Conservation (phyloP, 2,113 vertebrate species). For the Pogonocichla stellata region DNA sequence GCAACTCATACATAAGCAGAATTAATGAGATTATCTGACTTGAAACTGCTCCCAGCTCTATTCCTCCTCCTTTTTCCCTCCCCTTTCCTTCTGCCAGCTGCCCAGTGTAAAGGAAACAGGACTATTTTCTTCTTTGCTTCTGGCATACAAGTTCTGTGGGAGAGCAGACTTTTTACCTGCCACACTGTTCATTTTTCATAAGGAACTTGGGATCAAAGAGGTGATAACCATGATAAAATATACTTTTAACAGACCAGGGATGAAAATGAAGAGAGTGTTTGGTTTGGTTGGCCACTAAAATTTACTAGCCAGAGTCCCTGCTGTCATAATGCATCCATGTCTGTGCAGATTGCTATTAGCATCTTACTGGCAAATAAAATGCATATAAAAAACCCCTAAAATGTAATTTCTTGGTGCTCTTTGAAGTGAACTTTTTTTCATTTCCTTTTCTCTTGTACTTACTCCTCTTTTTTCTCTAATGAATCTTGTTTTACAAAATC, state of each 20-base stretch:
- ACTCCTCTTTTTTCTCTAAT: neutral
- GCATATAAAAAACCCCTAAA: neutral
- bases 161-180: neutral
- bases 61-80: neutral
- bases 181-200: neutral
- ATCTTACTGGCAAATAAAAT: neutral
- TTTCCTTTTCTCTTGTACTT: neutral
- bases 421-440: neutral
- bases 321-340: neutral
- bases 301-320: neutral
- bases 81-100: neutral
- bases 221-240: neutral
- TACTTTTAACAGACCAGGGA: neutral
- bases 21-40: neutral
- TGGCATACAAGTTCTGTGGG: neutral
- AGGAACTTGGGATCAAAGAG: neutral
- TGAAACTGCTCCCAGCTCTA: neutral
- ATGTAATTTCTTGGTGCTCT: neutral
- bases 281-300: neutral
- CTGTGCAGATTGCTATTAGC: neutral
- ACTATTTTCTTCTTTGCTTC: neutral
- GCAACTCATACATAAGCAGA: neutral
- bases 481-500: neutral
- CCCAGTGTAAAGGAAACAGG: neutral
- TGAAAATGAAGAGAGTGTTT: neutral